Evolutionary conservation across 2,888 invertebrate species (phyloP).

Genomic region (Plutella xylostella): DNA sequence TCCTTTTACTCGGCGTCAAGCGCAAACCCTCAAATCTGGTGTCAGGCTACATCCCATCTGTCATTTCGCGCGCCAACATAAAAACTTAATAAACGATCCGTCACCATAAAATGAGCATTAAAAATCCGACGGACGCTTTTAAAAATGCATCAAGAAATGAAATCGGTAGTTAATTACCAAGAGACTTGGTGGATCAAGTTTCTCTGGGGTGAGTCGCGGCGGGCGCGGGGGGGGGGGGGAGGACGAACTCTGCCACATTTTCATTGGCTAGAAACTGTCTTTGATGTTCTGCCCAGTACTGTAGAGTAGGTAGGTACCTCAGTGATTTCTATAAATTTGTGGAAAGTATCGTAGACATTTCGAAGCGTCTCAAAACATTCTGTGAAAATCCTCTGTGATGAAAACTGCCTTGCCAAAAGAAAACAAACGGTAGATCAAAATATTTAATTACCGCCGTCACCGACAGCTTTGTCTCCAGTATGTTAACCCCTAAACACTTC

Average conservation of each 20-base stretch:
- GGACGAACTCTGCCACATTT: background rate
- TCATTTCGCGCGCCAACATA: slow-evolving; percentile 51
- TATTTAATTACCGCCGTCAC: no score
- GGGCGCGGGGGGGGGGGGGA: slow-evolving; percentile 16
- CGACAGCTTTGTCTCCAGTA: background rate
- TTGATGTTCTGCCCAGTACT: no score
- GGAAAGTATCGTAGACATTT: no score
- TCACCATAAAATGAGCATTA: slow-evolving; percentile 70
- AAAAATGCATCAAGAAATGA: slow-evolving; percentile 69
- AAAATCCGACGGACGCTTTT: slow-evolving; percentile 67
- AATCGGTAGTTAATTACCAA: slow-evolving; percentile 68
- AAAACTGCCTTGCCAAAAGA: no score
- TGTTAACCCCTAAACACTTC: slow-evolving; percentile 33
- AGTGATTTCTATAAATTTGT: no score
- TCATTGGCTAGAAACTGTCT: no score
- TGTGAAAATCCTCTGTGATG: no score
- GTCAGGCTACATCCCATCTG: slow-evolving; percentile 67
- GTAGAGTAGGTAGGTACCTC: no score
- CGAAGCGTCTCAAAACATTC: no score
- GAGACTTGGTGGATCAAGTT: slow-evolving; percentile 60
- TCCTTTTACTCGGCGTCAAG: no score
- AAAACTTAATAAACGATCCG: slow-evolving; percentile 69
- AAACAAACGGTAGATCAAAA: no score
- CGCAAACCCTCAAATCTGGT: slow-evolving; percentile 54
- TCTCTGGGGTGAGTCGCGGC: slow-evolving; percentile 36